Evolutionary conservation across 2,888 invertebrate genomes (phyloP), one percentile per base, ranked within the genome.

Genomic region (Leptinotarsa juncta): DNA sequence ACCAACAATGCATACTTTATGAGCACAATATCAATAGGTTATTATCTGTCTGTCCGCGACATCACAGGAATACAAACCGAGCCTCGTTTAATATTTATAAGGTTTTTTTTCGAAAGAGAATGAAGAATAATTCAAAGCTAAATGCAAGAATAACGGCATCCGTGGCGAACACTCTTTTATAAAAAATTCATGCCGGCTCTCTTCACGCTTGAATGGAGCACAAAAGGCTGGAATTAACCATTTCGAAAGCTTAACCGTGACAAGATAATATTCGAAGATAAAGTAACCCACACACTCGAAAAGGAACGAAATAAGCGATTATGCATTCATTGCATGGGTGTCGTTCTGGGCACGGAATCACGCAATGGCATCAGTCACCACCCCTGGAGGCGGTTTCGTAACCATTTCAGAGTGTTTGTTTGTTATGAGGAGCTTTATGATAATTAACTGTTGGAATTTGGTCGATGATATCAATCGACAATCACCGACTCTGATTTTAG

Each of bases 261-360:
- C 80, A 77, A 80, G 79, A 79, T 79, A 79, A 79, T 80, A 77
- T 72, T 74, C 76, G 51, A 74, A 73, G 79, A 78, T 78, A 77
- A 77, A 77, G 72, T 75, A 77, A 80, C 79, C 77, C 71, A 74
- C 77, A 74, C 76, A 70, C 62, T 62, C 62, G 32, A 65, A 73
- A 71, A 65, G 20, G 67, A 71, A 74, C 73, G 73, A 74, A 77
- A 72, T 77, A 71, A 73, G 74, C 71, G 76, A 79, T 78, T 80
- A 79, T 74, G 75, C 75, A 78, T 80, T 78, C 80, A 74, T 74
- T 76, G 69, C 74, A 77, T 78, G 78, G 80, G 80, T 75, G 80
- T 75, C 71, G 76, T 55, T 50, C 70, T 72, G 69, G 73, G 67
- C 70, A 71, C 72, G 72, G 71, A 74, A 71, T 72, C 77, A 74